Conservation (phyloP, 2,113 vertebrate species). For the Gymnorhina tibicen region DNA sequence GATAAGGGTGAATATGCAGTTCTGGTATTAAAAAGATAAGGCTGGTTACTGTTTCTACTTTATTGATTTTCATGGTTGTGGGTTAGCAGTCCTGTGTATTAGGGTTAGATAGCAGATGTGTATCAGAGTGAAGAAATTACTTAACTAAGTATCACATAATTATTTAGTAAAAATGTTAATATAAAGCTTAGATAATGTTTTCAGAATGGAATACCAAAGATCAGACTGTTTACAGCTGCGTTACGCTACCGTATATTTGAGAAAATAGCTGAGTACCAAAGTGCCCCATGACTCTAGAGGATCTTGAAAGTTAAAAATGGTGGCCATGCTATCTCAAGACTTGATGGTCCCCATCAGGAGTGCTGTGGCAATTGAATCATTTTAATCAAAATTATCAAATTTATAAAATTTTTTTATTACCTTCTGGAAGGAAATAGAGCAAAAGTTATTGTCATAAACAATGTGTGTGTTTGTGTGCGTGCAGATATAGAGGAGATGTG, state of each 20-base stretch:
- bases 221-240: background rate
- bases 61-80: background rate
- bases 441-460: background rate
- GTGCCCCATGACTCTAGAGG: background rate
- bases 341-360: background rate
- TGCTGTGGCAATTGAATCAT: background rate
- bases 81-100: background rate
- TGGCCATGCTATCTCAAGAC: accelerated
- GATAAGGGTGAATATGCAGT: background rate
- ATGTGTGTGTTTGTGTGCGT: accelerated
- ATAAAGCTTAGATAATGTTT: background rate
- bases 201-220: background rate
- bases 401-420: background rate
- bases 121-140: background rate
- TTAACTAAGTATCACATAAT: background rate
- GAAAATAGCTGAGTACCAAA: background rate
- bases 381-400: background rate
- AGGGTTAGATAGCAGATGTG: background rate
- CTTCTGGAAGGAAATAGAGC: background rate
- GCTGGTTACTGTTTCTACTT: background rate
- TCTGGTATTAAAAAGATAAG: background rate
- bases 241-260: background rate
- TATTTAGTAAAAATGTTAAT: background rate
- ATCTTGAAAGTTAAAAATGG: background rate
- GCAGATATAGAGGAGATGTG: background rate